Evolutionary conservation across 1,140 invertebrate genomes (phyloP), one percentile per base, ranked within the genome.

Genomic region (Penaeus japonicus): DNA sequence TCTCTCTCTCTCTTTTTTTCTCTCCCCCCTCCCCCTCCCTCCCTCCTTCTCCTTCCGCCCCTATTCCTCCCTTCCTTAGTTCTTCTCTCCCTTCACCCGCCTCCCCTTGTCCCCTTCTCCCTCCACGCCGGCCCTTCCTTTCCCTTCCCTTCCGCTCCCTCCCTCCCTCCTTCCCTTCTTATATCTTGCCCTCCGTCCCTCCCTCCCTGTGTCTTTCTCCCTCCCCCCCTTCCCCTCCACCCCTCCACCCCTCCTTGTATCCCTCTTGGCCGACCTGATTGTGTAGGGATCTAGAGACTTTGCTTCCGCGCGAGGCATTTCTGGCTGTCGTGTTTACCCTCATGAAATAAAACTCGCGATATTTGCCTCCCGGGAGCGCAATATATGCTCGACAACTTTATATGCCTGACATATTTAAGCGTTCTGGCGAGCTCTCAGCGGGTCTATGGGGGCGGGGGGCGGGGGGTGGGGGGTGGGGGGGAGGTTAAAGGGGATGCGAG

Each of bases 181-280:
- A 20, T 7, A 30, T 81, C n/a, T 81, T 24, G 18, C 39, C 32
- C 54, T 81, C 79, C 55, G 39, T 54, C 79, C 57, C 79, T 59
- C 54, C 57, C 79, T 81, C 54, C 20, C 78, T 80, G 35, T 80
- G 35, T 80, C 78, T 80, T 20, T 59, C 79, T 53, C n/a, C 18
- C 79, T 30, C 55, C 20, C 2, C 57, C 27, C 57, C 54, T 53
- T 30, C 32, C 24, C 57, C 54, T 22, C 22, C 30, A 12, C 4
- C 27, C 24, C 2, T 32, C 54, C 0, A 24, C 30, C 54, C 7
- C 3, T 30, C 53, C 18, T 18, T 82, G 3, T 30, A n/a, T 82
- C 7, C 32, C 32, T 82, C 54, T 2, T 20, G 47, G 47, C 47
- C 47, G 47, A 47, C 47, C 47, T 47, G 47, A 47, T 47, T 47